Base-by-base conservation (phyloP, 2,888 invertebrate species). In the Sipha maydis region DNA sequence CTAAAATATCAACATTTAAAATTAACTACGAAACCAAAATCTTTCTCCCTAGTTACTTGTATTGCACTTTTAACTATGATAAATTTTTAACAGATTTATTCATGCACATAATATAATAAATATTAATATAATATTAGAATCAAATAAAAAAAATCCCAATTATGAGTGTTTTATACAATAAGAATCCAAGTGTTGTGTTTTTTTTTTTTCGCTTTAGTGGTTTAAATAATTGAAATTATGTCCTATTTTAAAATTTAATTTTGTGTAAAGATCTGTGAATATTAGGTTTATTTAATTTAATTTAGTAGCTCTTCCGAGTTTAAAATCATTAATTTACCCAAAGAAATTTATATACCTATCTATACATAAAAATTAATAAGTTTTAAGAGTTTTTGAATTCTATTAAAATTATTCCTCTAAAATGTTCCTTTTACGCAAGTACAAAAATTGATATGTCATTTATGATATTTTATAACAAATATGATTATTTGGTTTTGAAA, bases 251-350 rank as follows among this genome's bases (percentile, higher is more conserved):
- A 78, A 79, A 56, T 71, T 79, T 73, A 79, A 79, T 25, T 73
- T 28, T 56, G 71, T 86, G 56, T 79, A 79, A 79, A 56, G 86
- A 86, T 79, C 85, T 85, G 86, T 86, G 86, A 85, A 86, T 86
- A 79, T 86, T 86, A 86, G 79, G 54, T 79, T 86, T 79, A 79
- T 86, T 56, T 56, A 38, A 54, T 85, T 38, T 79, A 28, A 25
- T 85, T 84, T 41, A 67, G 28, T 76, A 76, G 41, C 61, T 61
- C 67, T 84, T 76, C 61, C 31, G 41, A 41, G 67, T 69, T 69
- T 8, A n/a, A 48, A 34, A 21, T 76, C 31, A 31, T 67, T 14
- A 41, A 67, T 48, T 41, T 84, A 67, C 67, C 56, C 21, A 61
- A 76, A 75, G 54, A 61, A 61, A 61, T 61, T 61, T 61, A 21